Conservation (phyloP, 2,888 invertebrate species). For the Ormia ochracea region DNA sequence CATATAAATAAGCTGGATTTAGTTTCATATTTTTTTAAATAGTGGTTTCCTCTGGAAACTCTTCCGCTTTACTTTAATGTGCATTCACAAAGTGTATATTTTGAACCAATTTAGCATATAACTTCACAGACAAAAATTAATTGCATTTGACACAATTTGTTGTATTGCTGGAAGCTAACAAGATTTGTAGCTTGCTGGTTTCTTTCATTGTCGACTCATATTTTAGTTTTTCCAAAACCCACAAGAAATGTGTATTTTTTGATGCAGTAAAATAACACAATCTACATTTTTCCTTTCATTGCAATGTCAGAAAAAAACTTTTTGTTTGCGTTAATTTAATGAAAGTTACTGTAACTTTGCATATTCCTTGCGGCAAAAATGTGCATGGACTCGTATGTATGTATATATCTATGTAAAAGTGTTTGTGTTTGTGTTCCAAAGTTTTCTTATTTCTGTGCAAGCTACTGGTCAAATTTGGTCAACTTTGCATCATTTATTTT, state of each 20-base stretch:
- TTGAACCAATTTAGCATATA: neutral
- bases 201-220: neutral
- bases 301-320: neutral
- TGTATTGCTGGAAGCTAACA: constrained; percentile 24
- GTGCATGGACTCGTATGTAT: no score
- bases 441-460: neutral
- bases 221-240: constrained; percentile 7
- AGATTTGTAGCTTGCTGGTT: constrained; percentile 18
- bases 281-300: neutral
- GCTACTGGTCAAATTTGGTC: neutral
- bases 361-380: neutral
- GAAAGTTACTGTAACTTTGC: constrained; percentile 16
- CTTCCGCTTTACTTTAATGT: no score
- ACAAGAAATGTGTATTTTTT: constrained; percentile 5
- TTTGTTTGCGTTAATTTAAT: constrained; percentile 47
- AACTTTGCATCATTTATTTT: constrained; percentile 13
- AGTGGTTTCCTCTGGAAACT: no score
- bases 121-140: neutral
- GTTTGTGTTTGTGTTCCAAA: neutral
- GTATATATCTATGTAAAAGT: no score
- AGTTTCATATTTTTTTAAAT: no score
- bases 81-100: neutral
- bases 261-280: constrained; percentile 30
- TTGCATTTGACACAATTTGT: constrained; percentile 47
- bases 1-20: no score